Evolutionary conservation across 2,888 invertebrate genomes (phyloP).

Genomic region (Agonopterix subpropinquella): DNA sequence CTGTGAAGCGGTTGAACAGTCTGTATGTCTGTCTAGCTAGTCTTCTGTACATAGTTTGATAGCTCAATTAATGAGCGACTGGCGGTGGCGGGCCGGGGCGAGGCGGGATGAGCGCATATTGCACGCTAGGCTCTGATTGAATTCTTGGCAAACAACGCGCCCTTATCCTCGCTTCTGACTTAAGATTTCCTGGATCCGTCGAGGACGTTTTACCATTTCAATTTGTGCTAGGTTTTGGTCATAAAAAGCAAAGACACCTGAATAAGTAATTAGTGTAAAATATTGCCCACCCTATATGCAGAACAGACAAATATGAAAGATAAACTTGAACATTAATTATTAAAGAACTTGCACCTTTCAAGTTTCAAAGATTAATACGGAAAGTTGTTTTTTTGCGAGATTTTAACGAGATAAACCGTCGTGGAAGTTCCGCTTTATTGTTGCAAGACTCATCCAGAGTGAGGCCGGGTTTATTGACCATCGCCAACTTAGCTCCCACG

Average conservation of each 20-base stretch:
- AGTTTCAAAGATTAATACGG: slow-evolving; percentile 33
- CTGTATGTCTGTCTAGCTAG: slow-evolving; percentile 16
- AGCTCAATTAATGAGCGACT: slow-evolving; percentile 43
- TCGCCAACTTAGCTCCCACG: slow-evolving; percentile 48
- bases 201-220: too few relatives aligned
- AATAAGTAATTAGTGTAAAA: not conserved
- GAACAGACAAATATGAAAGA: slow-evolving; percentile 6
- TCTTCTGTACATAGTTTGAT: slow-evolving; percentile 41
- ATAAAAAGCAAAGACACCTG: too few relatives aligned
- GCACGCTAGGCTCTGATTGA: slow-evolving; percentile 40
- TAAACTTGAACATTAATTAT: slow-evolving; percentile 23
- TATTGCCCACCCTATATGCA: not conserved
- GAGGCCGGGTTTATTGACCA: slow-evolving; percentile 62
- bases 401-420: slow-evolving; percentile 43
- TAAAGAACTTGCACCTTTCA: slow-evolving; percentile 19
- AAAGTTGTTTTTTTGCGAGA: slow-evolving; percentile 31
- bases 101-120: slow-evolving; percentile 30
- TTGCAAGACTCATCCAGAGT: slow-evolving; percentile 38
- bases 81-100: slow-evolving; percentile 20
- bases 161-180: slow-evolving; percentile 8
- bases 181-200: too few relatives aligned
- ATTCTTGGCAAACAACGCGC: slow-evolving; percentile 48
- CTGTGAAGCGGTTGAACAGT: slow-evolving; percentile 14
- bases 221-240: not conserved
- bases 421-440: slow-evolving; percentile 45